Conservation (phyloP, 2,888 invertebrate species). For the Hydropsyche betteni region DNA sequence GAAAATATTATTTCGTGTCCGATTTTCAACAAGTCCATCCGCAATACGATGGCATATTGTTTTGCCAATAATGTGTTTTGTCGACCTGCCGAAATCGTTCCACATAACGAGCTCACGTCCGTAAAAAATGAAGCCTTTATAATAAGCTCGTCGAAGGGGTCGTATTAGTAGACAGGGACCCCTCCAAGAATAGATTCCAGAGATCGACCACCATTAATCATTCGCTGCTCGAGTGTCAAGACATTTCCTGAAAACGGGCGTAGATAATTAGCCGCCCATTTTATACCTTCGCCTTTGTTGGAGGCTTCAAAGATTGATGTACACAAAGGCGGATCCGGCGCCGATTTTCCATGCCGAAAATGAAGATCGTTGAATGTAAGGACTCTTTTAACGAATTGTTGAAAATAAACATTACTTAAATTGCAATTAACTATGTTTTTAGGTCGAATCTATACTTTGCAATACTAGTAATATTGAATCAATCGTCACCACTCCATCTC, state of each 20-base stretch:
- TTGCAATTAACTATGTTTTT: not conserved
- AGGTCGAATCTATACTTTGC: too few species aligned
- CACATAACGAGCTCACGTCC: too few species aligned
- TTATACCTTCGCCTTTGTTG: conserved; percentile 25
- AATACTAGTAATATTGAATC: too few species aligned
- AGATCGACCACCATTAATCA: conserved; percentile 20
- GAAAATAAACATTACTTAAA: not conserved
- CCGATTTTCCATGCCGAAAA: not conserved
- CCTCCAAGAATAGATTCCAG: conserved; percentile 22
- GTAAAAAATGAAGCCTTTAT: too few species aligned
- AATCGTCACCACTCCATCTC: too few species aligned
- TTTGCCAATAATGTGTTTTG: too few species aligned
- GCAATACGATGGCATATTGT: too few species aligned
- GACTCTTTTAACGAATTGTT: not conserved
- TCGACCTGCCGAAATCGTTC: too few species aligned
- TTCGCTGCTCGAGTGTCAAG: conserved; percentile 16
- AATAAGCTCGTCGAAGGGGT: not conserved
- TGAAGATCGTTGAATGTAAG: not conserved
- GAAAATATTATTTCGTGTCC: too few species aligned
- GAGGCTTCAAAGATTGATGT: conserved; percentile 23
- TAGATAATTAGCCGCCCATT: conserved; percentile 29
- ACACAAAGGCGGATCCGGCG: not conserved
- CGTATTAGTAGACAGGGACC: not conserved
- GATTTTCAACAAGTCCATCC: too few species aligned
- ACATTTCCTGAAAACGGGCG: conserved; percentile 16